These are phyloP conservation scores for Eurystomus glaucurus DNA, from an alignment of 2,797 vertebrate genomes.

Conservation along the genomic window DNA sequence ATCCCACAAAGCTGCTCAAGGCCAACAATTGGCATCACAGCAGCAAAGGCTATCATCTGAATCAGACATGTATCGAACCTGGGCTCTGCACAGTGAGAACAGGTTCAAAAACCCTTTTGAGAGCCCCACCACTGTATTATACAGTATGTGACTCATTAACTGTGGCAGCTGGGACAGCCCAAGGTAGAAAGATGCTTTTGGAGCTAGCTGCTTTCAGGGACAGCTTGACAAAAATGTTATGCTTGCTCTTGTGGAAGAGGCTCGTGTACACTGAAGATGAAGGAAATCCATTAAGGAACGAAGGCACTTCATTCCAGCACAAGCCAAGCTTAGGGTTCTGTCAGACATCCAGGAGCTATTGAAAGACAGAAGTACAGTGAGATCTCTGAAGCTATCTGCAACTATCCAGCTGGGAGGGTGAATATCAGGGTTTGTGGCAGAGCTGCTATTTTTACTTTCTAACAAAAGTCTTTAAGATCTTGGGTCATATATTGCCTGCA, in stretches of 20 bases:
- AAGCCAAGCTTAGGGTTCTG: rapidly evolving
- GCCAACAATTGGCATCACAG: not conserved
- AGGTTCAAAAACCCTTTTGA: not conserved
- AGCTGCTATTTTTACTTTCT: not conserved
- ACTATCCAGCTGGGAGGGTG: not conserved
- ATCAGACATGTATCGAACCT: not conserved
- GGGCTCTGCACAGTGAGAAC: rapidly evolving
- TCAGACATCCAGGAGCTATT: not conserved
- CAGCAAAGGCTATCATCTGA: not conserved
- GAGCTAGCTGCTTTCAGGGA: not conserved
- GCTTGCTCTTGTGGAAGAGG: not conserved
- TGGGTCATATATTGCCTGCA: not conserved
- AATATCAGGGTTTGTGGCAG: not conserved
- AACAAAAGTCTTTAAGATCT: not conserved
- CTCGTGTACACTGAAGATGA: not conserved
- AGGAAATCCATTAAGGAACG: not conserved
- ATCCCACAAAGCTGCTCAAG: rapidly evolving
- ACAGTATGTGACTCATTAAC: not conserved
- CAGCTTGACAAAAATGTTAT: not conserved
- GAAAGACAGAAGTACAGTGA: not conserved
- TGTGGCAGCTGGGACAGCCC: not conserved
- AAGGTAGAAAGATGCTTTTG: not conserved
- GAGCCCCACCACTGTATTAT: not conserved
- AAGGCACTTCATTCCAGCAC: not conserved
- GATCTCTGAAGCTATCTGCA: not conserved